Conservation (phyloP, 2,113 vertebrate genomes). For the Ariopsis seemanni region DNA sequence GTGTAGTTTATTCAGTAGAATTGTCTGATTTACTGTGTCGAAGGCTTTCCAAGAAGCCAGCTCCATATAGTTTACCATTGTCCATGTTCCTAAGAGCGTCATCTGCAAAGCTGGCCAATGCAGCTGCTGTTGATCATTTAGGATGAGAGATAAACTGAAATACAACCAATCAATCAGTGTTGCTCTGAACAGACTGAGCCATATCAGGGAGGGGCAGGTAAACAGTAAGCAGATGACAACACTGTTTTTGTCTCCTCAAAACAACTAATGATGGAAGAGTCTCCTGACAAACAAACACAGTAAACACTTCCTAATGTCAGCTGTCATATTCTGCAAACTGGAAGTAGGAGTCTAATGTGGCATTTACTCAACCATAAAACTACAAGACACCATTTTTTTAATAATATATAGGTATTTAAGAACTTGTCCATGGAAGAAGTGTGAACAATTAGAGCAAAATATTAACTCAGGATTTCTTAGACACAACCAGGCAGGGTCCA, state of each 20-base stretch:
- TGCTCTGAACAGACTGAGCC: neutral
- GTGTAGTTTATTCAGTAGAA: too few species aligned
- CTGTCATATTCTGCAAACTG: neutral
- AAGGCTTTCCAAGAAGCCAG: too few species aligned
- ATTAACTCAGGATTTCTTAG: too few species aligned
- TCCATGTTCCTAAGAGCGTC: too few species aligned
- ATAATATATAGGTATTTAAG: too few species aligned
- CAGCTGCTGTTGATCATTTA: too few species aligned
- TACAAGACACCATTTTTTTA: neutral
- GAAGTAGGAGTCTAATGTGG: too few species aligned
- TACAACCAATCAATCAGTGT: neutral
- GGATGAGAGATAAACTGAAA: too few species aligned
- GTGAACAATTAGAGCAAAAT: neutral
- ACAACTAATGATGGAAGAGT: neutral
- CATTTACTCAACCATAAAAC: neutral
- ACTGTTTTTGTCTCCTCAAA: neutral
- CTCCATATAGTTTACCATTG: too few species aligned
- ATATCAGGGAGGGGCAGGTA: slow-evolving; percentile 42
- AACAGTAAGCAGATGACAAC: slow-evolving; percentile 33
- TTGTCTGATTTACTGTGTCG: too few species aligned
- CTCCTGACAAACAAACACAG: neutral
- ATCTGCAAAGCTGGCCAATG: too few species aligned
- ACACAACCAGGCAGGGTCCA: neutral
- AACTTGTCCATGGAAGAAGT: neutral
- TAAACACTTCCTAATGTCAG: neutral